Percentiles rank a stretch among this genome's conserved stretches.
Evolutionary conservation across 1,140 invertebrate genomes (phyloP).

Genomic region (Xylocopa sonorina): DNA sequence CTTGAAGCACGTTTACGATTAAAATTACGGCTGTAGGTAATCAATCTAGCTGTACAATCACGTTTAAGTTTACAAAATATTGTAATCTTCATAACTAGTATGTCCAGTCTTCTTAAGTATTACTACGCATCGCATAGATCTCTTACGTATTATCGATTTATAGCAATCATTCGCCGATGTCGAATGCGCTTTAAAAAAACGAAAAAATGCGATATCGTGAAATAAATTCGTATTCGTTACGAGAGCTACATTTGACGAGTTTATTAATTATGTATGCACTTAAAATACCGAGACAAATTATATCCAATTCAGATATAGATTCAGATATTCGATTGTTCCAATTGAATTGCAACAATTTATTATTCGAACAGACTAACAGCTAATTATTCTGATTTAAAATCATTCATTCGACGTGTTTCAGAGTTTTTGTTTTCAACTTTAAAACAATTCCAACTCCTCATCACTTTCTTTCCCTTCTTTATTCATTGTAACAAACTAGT

Average conservation of each 20-base stretch:
- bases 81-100: slow-evolving; percentile 31
- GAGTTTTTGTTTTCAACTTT: neutral
- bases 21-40: slow-evolving; percentile 40
- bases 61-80: slow-evolving; percentile 58
- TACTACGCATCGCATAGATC: slow-evolving; percentile 18
- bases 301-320: too few species aligned
- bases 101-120: slow-evolving; percentile 41
- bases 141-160: slow-evolving; percentile 20
- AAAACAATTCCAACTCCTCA: neutral
- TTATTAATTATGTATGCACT: slow-evolving; percentile 28
- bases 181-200: slow-evolving; percentile 28
- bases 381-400: slow-evolving; percentile 29
- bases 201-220: slow-evolving; percentile 17
- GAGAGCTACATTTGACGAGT: slow-evolving; percentile 26
- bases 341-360: slow-evolving; percentile 32
- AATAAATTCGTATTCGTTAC: slow-evolving; percentile 12
- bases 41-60: slow-evolving; percentile 52
- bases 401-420: slow-evolving; percentile 2
- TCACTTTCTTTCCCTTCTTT: neutral
- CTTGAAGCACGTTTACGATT: slow-evolving; percentile 46
- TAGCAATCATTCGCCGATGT: slow-evolving; percentile 18
- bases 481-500: slow-evolving; percentile 19
- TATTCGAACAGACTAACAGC: slow-evolving; percentile 24
- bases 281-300: too few species aligned
- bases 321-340: too few species aligned